These are phyloP conservation scores for Triplophysa tibetana DNA, from an alignment of 2,113 vertebrate genomes.

Conservation along the genomic window DNA sequence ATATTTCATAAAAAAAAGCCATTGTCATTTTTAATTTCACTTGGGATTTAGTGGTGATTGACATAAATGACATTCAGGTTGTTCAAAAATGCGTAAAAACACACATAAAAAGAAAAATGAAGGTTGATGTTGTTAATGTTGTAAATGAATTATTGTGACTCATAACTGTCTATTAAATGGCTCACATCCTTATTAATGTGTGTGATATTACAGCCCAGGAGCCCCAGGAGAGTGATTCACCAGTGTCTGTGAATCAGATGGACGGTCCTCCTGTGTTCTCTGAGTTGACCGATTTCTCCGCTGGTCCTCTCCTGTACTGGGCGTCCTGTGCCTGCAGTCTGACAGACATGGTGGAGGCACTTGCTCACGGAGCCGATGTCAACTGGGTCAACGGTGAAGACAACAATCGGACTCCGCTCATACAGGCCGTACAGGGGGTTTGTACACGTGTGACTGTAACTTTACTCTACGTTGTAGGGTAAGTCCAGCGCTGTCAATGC, in stretches of 20 bases:
- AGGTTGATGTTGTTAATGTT: too few species aligned
- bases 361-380: slow-evolving; percentile 92
- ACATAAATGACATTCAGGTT: too few species aligned
- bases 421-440: slow-evolving; percentile 95
- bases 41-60: too few species aligned
- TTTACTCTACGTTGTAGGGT: not conserved
- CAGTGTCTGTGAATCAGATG: slow-evolving; percentile 70
- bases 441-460: slow-evolving; percentile 43
- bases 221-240: slow-evolving; percentile 60
- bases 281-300: slow-evolving; percentile 77
- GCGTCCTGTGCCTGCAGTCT: slow-evolving; percentile 88
- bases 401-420: slow-evolving; percentile 87
- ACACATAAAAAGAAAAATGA: too few species aligned
- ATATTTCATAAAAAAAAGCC: too few species aligned
- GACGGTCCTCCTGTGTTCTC: slow-evolving; percentile 66
- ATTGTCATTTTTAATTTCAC: too few species aligned
- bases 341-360: slow-evolving; percentile 90
- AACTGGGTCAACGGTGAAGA: slow-evolving; percentile 91
- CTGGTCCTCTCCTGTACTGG: slow-evolving; percentile 86
- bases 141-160: too few species aligned
- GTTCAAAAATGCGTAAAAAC: too few species aligned
- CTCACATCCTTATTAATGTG: too few species aligned
- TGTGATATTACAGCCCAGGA: not conserved
- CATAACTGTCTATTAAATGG: too few species aligned
- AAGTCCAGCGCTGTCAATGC: not conserved